Evolutionary conservation across 2,797 vertebrate genomes (phyloP), one percentile per base, ranked within the genome.

Genomic region (Danio aesculapii): DNA sequence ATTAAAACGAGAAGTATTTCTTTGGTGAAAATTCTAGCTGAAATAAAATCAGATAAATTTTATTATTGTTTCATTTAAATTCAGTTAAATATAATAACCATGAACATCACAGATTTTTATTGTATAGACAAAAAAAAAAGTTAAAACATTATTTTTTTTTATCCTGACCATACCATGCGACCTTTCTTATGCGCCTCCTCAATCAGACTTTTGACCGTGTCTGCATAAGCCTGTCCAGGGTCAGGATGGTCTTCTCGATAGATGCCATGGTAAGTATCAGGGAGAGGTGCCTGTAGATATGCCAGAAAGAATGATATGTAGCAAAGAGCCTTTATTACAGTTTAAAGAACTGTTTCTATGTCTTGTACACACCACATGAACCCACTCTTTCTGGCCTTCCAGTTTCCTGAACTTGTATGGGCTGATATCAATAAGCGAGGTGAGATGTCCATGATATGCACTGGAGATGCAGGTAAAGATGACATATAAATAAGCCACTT

Each of bases 351-450:
- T 39, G 5, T 50, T 68, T 70, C 8, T 50, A 41, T 53, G 46
- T 43, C 0, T 9, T 67, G 17, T 81, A 96, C 97, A 69, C 91
- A 99, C 97, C 97, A 99, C 97, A 0, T 99, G 98, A 91, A 99
- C 97, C 97, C 97, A 98, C 83, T 99, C 96, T 93, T 97, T 98
- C 91, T 99, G 96, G 88, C 97, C 97, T 52, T 90, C 91, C 90
- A 99, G 92, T 91, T 96, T 95, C 87, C 93, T 93, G 94, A 99
- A 99, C 92, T 99, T 99, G 94, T 99, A 99, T 63, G 98, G 98
- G 88, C 98, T 99, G 91, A 99, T 98, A 93, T 99, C 96, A 75
- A 97, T 98, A 91, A 99, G 92, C 79, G 97, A 97, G 91, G 92
- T 96, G 84, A 98, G 94, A 91, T 98, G 95, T 71, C 98, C 98